A percentile compares a stretch with the other conserved stretches of the same genome.
phyloP scores from a whole-genome alignment of 2,113 vertebrate genomes.

The Spea bombifrons region DNA sequence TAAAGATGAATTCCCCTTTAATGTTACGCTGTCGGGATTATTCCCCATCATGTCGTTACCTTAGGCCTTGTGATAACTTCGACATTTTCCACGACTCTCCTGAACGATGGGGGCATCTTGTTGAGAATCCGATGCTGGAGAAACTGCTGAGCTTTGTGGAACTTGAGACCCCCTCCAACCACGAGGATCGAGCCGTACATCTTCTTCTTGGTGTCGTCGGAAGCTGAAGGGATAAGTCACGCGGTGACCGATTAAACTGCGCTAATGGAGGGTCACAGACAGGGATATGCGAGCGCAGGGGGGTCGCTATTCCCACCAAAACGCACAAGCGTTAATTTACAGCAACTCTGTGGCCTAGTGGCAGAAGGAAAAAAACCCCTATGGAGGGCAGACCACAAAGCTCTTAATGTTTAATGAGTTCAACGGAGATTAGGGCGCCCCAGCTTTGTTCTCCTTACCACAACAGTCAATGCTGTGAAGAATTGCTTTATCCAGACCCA shows the following conservation, averaged over 20 bases:
- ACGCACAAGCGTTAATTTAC: too few relatives aligned
- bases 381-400: too few relatives aligned
- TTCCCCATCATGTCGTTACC: conserved; percentile 60
- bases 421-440: too few relatives aligned
- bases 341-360: too few relatives aligned
- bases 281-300: too few relatives aligned
- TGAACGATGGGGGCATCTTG: conserved; percentile 98
- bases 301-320: too few relatives aligned
- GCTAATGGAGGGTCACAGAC: too few relatives aligned
- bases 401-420: too few relatives aligned
- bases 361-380: too few relatives aligned
- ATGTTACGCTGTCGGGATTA: too few relatives aligned
- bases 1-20: too few relatives aligned
- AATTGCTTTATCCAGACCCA: conserved; percentile 94
- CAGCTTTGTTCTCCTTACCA: conserved; percentile 65
- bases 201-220: conserved; percentile 96
- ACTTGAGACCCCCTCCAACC: conserved; percentile 93
- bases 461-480: conserved; percentile 97
- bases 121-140: conserved; percentile 95
- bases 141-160: conserved; percentile 91
- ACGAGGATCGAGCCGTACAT: conserved; percentile 98
- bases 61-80: conserved; percentile 96
- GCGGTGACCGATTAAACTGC: neutral
- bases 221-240: conserved; percentile 67
- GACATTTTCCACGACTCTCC: conserved; percentile 91